phyloP scores from a whole-genome alignment of 2,888 invertebrate genomes.

The Leistus spinibarbis region DNA sequence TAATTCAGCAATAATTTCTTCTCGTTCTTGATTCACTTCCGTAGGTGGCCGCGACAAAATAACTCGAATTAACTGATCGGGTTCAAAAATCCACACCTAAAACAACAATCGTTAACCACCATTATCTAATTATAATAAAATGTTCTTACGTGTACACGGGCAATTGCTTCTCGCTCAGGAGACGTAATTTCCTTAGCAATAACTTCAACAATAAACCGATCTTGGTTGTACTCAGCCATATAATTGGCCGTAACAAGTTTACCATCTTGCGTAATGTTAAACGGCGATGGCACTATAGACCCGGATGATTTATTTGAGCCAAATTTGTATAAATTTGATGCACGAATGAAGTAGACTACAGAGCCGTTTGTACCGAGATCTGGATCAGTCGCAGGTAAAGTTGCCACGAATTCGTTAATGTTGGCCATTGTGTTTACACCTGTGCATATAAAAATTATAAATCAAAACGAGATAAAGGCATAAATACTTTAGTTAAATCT shows the following conservation, averaged over 20 bases:
- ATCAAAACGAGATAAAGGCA: background rate
- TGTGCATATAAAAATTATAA: conserved; percentile 50
- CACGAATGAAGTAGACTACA: conserved; percentile 79
- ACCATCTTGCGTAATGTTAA: conserved; percentile 76
- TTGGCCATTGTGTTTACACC: conserved; percentile 80
- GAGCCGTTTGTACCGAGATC: conserved; percentile 86
- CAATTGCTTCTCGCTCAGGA: conserved; percentile 76
- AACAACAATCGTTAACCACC: conserved; percentile 38
- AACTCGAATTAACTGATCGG: conserved; percentile 80
- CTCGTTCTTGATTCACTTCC: conserved; percentile 72
- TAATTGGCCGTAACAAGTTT: conserved; percentile 76
- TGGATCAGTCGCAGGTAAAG: conserved; percentile 80
- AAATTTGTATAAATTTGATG: conserved; percentile 81
- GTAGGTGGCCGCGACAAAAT: conserved; percentile 82
- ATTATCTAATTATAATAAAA: background rate
- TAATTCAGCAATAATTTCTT: conserved; percentile 73
- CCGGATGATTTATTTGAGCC: conserved; percentile 78
- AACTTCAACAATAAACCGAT: conserved; percentile 82
- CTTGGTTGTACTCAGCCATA: conserved; percentile 89
- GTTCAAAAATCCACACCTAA: conserved; percentile 90
- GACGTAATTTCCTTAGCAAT: conserved; percentile 81
- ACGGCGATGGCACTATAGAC: conserved; percentile 87
- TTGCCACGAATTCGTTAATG: conserved; percentile 74
- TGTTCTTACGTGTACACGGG: conserved; percentile 72
- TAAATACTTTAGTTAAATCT: conserved; percentile 12